phyloP scores from a whole-genome alignment of 2,113 vertebrate species.

The Salvelinus sp. region DNA sequence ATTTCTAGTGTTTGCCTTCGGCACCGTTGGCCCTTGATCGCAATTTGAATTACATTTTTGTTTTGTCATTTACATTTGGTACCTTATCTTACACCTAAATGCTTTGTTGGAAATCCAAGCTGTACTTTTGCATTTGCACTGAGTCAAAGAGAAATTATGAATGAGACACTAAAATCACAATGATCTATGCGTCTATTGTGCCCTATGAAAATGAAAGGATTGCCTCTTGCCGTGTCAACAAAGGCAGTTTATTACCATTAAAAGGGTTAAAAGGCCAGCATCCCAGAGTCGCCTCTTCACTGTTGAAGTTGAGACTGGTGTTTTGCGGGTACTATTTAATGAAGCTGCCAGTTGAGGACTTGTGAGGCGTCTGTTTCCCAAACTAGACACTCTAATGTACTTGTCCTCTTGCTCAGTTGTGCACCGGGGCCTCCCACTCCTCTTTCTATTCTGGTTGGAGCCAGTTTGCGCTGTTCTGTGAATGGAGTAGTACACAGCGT shows the following conservation, averaged over 20 bases:
- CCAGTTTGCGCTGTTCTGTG: too few species aligned
- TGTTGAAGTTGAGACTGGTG: too few species aligned
- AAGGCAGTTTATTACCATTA: slow-evolving; percentile 1
- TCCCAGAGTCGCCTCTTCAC: too few species aligned
- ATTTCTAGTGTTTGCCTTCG: slow-evolving; percentile 20
- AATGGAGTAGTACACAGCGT: too few species aligned
- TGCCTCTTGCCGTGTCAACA: neutral
- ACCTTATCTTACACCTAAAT: neutral
- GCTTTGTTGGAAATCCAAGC: slow-evolving; percentile 1
- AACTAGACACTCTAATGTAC: too few species aligned
- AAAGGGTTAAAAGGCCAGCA: neutral
- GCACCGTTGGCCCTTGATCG: slow-evolving; percentile 30
- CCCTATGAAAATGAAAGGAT: neutral
- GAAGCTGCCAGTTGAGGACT: too few species aligned
- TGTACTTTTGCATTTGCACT: neutral
- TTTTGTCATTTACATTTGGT: slow-evolving; percentile 6
- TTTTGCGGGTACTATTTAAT: too few species aligned
- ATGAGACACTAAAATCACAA: slow-evolving; percentile 3
- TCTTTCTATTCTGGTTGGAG: too few species aligned
- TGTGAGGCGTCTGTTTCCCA: too few species aligned
- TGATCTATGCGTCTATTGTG: neutral
- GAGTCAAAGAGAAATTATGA: neutral
- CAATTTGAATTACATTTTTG: slow-evolving; percentile 34
- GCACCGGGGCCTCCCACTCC: too few species aligned
- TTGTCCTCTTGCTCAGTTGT: too few species aligned